These are phyloP conservation scores for Paralichthys olivaceus DNA, from an alignment of 2,113 vertebrate genomes.

Conservation along the genomic window DNA sequence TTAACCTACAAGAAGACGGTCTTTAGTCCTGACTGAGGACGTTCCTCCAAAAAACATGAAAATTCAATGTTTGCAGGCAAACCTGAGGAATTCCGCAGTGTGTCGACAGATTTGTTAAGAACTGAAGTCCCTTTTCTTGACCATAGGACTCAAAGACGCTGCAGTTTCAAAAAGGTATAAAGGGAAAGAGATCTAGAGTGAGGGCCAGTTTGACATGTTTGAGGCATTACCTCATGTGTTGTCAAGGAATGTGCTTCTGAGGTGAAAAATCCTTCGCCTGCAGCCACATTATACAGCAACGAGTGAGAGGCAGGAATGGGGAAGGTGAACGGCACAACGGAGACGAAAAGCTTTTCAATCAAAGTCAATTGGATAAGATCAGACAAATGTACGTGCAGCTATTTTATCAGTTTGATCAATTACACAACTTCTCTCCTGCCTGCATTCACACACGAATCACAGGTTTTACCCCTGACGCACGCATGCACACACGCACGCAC, in stretches of 20 bases:
- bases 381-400: neutral
- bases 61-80: constrained; percentile 44
- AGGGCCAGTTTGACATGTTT: constrained; percentile 27
- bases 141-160: neutral
- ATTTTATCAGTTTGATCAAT: constrained; percentile 4
- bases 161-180: neutral
- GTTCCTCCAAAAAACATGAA: constrained; percentile 27
- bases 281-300: constrained; percentile 33
- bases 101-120: constrained; percentile 16
- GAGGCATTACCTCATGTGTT: constrained; percentile 73
- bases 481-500: too few species aligned
- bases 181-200: constrained; percentile 1
- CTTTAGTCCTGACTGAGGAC: constrained; percentile 42
- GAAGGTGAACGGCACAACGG: neutral
- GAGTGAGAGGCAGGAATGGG: constrained; percentile 19
- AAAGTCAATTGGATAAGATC: neutral
- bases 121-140: neutral
- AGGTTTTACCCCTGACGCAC: neutral
- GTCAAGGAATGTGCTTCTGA: constrained; percentile 66
- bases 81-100: constrained; percentile 50
- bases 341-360: constrained; percentile 8
- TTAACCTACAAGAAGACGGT: constrained; percentile 46
- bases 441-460: constrained; percentile 17
- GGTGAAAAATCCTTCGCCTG: constrained; percentile 55
- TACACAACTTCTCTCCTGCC: neutral